Percentiles rank a stretch among this genome's conserved stretches.
Conservation (phyloP, 2,797 vertebrate genomes). For the Falco berigora region DNA sequence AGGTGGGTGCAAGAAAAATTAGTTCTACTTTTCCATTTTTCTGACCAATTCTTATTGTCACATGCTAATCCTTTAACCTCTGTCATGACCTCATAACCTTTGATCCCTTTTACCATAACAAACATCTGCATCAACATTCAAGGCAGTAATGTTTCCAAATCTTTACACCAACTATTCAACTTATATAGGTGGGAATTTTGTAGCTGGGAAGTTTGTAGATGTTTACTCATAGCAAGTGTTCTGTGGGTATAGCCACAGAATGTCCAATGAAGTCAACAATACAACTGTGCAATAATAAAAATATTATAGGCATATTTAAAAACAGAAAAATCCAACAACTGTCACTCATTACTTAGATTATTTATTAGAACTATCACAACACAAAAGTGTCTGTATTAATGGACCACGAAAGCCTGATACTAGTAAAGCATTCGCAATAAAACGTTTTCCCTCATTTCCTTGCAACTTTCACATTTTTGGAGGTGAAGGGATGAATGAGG, state of each 20-base stretch:
- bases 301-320: neutral
- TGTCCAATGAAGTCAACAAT: neutral
- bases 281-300: neutral
- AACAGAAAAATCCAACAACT: neutral
- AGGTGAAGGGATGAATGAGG: neutral
- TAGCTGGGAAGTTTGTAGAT: conserved; percentile 40
- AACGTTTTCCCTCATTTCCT: neutral
- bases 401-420: neutral
- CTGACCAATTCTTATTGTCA: conserved; percentile 74
- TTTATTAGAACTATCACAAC: neutral
- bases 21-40: conserved; percentile 78
- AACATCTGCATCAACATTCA: conserved; percentile 71
- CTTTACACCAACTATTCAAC: conserved; percentile 45
- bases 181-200: conserved; percentile 57
- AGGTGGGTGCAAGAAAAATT: conserved; percentile 78
- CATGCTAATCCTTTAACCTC: conserved; percentile 80
- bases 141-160: conserved; percentile 51
- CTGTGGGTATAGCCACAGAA: neutral
- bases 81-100: conserved; percentile 82
- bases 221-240: conserved; percentile 19
- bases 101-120: conserved; percentile 85
- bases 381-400: neutral
- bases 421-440: neutral
- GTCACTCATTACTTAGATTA: neutral
- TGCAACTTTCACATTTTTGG: neutral